These are phyloP conservation scores for Argentina silus DNA, from an alignment of 2,797 vertebrate species.

Conservation along the genomic window DNA sequence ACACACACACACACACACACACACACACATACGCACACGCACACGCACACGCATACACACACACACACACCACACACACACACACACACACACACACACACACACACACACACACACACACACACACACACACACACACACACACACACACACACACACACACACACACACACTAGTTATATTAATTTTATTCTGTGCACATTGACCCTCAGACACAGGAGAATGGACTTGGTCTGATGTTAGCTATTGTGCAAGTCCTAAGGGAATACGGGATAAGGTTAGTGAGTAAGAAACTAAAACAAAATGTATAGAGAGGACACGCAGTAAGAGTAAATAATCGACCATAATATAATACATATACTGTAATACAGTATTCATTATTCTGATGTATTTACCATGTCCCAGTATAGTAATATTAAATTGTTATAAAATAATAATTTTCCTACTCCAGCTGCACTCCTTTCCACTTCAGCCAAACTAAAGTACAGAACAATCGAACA, in stretches of 20 bases:
- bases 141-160: conserved; percentile 12
- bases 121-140: conserved; percentile 10
- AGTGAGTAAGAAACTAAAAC: conserved; percentile 12
- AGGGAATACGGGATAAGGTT: conserved; percentile 37
- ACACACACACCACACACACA: conserved; percentile 8
- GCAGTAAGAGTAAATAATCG: no score
- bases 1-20: no score
- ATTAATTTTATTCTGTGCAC: background rate
- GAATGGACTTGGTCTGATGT: conserved; percentile 28
- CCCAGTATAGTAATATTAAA: no score
- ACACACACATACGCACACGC: no score
- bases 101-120: conserved; percentile 37
- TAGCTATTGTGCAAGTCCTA: conserved; percentile 4
- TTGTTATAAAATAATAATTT: no score
- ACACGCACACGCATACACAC: no score
- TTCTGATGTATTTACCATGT: no score
- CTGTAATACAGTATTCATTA: no score
- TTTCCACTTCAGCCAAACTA: background rate
- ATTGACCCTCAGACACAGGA: conserved; percentile 29
- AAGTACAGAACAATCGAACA: background rate
- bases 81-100: conserved; percentile 13
- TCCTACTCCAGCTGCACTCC: background rate
- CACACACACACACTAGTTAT: background rate
- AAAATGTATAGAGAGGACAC: no score
- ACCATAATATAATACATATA: no score